Percentiles rank a stretch among this genome's conserved stretches.
phyloP scores from a whole-genome alignment of 2,888 invertebrate genomes.

The Drosophila conformis region DNA sequence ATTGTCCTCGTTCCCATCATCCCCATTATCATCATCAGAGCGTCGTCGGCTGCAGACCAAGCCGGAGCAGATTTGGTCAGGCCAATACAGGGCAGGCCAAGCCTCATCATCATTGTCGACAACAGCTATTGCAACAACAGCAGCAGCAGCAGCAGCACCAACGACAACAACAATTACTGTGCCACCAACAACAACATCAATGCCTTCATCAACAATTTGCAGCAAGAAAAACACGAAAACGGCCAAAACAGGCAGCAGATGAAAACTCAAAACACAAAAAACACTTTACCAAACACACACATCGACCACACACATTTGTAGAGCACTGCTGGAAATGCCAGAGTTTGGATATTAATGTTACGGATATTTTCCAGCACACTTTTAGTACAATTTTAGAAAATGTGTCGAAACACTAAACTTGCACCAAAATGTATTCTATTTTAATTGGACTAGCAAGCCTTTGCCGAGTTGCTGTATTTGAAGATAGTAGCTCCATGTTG shows the following conservation, averaged over 20 bases:
- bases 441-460: conserved; percentile 6
- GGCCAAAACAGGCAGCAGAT: conserved; percentile 51
- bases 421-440: conserved; percentile 11
- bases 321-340: conserved; percentile 30
- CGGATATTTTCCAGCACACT: conserved; percentile 62
- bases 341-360: conserved; percentile 66
- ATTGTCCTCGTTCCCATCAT: conserved; percentile 70
- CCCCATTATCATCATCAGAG: conserved; percentile 1
- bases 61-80: background rate
- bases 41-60: background rate
- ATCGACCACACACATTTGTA: conserved; percentile 26
- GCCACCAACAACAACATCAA: conserved; percentile 48
- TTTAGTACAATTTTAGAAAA: conserved; percentile 34
- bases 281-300: conserved; percentile 36
- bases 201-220: conserved; percentile 79
- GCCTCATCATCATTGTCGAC: conserved; percentile 69
- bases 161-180: conserved; percentile 32
- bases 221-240: conserved; percentile 62
- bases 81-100: conserved; percentile 16
- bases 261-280: conserved; percentile 52
- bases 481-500: background rate
- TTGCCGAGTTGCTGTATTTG: background rate
- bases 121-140: conserved; percentile 50
- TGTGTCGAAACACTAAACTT: conserved; percentile 13
- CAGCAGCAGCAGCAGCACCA: conserved; percentile 6